phyloP scores from a whole-genome alignment of 2,113 vertebrate genomes.

The Siniperca knerii region DNA sequence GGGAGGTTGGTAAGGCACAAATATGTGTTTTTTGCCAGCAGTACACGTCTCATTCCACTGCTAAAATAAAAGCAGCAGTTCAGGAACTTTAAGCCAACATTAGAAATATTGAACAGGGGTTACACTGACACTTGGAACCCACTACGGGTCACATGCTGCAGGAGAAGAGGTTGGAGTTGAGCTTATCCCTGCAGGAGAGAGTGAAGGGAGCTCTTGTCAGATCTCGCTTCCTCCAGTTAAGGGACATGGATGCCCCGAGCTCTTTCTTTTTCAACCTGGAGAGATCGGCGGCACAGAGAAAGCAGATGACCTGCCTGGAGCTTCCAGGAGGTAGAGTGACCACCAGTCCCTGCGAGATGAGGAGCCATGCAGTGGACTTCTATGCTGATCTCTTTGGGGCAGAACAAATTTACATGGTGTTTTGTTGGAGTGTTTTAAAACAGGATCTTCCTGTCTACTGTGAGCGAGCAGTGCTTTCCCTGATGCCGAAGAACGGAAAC shows the following conservation, averaged over 20 bases:
- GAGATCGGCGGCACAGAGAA: too few relatives aligned
- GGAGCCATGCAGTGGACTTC: too few relatives aligned
- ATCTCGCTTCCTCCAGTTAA: not conserved
- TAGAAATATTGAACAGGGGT: not conserved
- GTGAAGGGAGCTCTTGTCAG: not conserved
- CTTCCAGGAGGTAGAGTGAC: too few relatives aligned
- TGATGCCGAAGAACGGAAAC: too few relatives aligned
- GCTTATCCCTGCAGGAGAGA: not conserved
- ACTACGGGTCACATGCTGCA: not conserved
- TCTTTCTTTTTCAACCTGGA: not conserved
- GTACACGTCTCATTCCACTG: not conserved
- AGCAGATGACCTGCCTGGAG: too few relatives aligned
- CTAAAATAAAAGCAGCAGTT: not conserved
- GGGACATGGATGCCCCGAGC: too few relatives aligned
- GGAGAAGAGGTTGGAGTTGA: not conserved
- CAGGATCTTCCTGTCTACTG: too few relatives aligned
- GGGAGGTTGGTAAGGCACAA: not conserved
- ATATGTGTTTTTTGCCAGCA: constrained; percentile 3
- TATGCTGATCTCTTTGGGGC: too few relatives aligned
- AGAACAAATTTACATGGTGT: too few relatives aligned
- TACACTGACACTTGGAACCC: not conserved
- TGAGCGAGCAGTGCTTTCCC: too few relatives aligned
- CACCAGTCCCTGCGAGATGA: too few relatives aligned
- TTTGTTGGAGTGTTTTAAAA: too few relatives aligned
- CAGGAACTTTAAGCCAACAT: not conserved